Percentiles rank a stretch among this genome's conserved stretches.
These are phyloP conservation scores for Reticulitermes lucifugus DNA, from an alignment of 2,888 invertebrate genomes.

Conservation along the genomic window DNA sequence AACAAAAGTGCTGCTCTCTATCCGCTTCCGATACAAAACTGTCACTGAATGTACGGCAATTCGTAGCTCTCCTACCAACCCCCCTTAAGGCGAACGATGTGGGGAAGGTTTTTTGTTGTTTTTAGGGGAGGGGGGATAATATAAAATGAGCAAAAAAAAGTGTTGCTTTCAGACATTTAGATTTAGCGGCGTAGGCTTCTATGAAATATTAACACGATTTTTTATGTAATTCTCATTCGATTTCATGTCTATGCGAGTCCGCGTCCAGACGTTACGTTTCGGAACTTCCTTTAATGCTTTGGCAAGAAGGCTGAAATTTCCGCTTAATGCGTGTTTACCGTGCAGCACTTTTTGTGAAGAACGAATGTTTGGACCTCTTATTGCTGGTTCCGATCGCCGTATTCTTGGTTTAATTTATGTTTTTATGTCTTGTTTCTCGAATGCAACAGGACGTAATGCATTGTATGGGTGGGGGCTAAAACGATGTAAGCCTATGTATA, in stretches of 20 bases:
- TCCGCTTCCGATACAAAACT: constrained; percentile 54
- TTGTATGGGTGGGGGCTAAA: no score
- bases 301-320: background rate
- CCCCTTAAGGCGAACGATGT: constrained; percentile 44
- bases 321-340: background rate
- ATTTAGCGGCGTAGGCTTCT: constrained; percentile 46
- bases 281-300: background rate
- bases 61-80: constrained; percentile 11
- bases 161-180: constrained; percentile 53
- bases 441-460: no score
- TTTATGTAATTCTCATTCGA: constrained; percentile 15
- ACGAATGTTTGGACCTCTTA: no score
- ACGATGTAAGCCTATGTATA: no score
- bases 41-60: constrained; percentile 56
- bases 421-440: background rate
- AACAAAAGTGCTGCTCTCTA: constrained; percentile 48
- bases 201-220: constrained; percentile 51
- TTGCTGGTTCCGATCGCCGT: background rate
- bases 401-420: background rate
- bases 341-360: background rate
- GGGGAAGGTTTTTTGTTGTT: constrained; percentile 50
- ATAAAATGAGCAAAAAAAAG: constrained; percentile 56
- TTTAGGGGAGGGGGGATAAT: constrained; percentile 57
- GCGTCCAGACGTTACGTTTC: background rate
- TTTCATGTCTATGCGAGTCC: background rate